phyloP scores from a whole-genome alignment of 2,797 vertebrate species.

The Astyanax mexicanus region DNA sequence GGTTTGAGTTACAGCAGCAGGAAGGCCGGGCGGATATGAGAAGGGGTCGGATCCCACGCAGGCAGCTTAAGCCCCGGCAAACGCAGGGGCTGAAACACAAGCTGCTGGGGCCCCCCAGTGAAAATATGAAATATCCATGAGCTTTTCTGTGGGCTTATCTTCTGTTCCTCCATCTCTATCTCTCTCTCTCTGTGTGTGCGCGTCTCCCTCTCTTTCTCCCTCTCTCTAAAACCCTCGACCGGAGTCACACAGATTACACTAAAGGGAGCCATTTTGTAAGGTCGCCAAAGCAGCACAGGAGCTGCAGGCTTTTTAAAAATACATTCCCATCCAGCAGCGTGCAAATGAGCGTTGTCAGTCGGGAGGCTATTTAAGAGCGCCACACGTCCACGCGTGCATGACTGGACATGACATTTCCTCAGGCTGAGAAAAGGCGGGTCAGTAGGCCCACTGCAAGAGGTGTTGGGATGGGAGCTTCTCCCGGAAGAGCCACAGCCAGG shows the following conservation, averaged over 20 bases:
- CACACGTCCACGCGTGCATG: conserved; percentile 29
- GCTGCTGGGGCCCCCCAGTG: conserved; percentile 34
- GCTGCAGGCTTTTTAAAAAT: conserved; percentile 18
- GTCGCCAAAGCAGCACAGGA: not conserved
- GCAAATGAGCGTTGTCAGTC: conserved; percentile 18
- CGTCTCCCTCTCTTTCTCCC: not conserved
- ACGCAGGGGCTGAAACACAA: conserved; percentile 47
- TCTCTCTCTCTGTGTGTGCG: too few species aligned
- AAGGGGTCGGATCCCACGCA: conserved; percentile 14
- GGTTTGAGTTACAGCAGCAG: conserved; percentile 49
- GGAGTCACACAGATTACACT: conserved; percentile 21
- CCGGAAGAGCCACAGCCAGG: conserved; percentile 44
- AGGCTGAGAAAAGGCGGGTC: conserved; percentile 63
- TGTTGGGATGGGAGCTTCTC: conserved; percentile 42
- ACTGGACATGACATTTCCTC: conserved; percentile 58
- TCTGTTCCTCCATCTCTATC: conserved; percentile 11
- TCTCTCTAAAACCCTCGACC: not conserved
- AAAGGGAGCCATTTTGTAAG: conserved; percentile 41
- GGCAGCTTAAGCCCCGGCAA: conserved; percentile 30
- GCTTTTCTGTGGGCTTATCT: conserved; percentile 45
- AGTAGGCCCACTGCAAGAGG: conserved; percentile 4
- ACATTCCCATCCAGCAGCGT: conserved; percentile 2
- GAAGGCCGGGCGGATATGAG: conserved; percentile 36
- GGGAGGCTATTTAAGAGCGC: conserved; percentile 41
- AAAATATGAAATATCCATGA: conserved; percentile 59